These are phyloP conservation scores for Pionites leucogaster DNA, from an alignment of 2,113 vertebrate genomes.

Conservation along the genomic window DNA sequence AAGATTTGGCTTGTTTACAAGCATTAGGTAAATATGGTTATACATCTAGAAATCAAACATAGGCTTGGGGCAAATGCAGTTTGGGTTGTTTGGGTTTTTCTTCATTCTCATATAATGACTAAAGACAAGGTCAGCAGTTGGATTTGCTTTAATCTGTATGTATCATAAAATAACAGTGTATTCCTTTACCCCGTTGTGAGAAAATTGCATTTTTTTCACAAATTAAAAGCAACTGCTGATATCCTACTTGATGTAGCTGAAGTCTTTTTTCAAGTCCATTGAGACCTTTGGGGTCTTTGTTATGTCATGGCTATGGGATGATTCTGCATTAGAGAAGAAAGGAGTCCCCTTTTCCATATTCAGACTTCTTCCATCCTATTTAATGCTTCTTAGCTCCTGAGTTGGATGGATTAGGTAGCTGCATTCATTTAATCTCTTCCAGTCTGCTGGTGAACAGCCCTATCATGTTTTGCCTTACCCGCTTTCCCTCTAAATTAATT, in stretches of 20 bases:
- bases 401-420: neutral
- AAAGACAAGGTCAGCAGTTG: slow-evolving; percentile 27
- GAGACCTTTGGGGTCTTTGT: neutral
- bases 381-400: neutral
- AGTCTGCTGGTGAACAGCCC: neutral
- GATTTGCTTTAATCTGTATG: neutral
- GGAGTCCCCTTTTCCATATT: neutral
- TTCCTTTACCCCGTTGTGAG: neutral
- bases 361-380: neutral
- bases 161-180: neutral
- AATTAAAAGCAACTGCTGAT: neutral
- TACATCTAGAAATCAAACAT: neutral
- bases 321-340: neutral
- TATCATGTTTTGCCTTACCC: neutral
- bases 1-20: slow-evolving; percentile 41
- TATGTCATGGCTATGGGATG: neutral
- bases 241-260: neutral
- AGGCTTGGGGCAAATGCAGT: slow-evolving; percentile 3
- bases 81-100: neutral
- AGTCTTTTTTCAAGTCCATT: neutral
- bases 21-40: slow-evolving; percentile 5
- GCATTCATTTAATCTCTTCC: neutral
- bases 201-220: neutral
- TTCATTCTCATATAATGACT: neutral
- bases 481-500: slow-evolving; percentile 7